phyloP scores from a whole-genome alignment of 2,797 vertebrate species.

The Danionella dracula region DNA sequence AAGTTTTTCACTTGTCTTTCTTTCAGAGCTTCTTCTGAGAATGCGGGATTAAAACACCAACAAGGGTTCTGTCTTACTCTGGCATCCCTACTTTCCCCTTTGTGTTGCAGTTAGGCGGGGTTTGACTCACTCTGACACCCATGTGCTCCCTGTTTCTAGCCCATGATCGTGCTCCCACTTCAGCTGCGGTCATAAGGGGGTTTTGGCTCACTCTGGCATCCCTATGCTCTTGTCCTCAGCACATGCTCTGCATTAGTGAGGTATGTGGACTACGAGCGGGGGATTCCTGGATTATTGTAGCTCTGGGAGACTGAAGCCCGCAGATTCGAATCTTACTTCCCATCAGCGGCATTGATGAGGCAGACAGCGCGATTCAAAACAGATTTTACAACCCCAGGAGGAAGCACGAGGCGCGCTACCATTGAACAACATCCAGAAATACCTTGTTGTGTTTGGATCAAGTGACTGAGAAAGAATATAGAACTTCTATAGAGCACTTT shows the following conservation, averaged over 20 bases:
- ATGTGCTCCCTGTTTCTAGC: too few relatives aligned
- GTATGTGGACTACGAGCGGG: conserved; percentile 36
- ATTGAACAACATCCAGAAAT: neutral
- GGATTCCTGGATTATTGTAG: conserved; percentile 41
- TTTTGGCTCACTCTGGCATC: conserved; percentile 26
- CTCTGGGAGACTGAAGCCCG: conserved; percentile 23
- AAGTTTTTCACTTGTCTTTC: too few relatives aligned
- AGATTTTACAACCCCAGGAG: neutral
- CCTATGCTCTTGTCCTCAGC: conserved; percentile 5
- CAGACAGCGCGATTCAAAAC: neutral
- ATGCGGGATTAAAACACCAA: too few relatives aligned
- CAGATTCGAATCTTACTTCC: conserved; percentile 40
- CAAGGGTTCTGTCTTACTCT: too few relatives aligned
- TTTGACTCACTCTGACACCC: too few relatives aligned
- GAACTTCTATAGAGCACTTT: too few relatives aligned
- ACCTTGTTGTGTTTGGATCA: neutral
- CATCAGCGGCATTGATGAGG: conserved; percentile 31
- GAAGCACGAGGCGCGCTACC: neutral
- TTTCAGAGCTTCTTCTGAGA: neutral
- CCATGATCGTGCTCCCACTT: too few relatives aligned
- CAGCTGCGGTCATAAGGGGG: neutral
- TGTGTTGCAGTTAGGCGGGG: too few relatives aligned
- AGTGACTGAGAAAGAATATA: neutral
- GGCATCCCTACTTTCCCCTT: too few relatives aligned
- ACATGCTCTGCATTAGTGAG: conserved; percentile 49